Conservation (phyloP, 2,113 vertebrate species). For the Microcebus griseorufus region DNA sequence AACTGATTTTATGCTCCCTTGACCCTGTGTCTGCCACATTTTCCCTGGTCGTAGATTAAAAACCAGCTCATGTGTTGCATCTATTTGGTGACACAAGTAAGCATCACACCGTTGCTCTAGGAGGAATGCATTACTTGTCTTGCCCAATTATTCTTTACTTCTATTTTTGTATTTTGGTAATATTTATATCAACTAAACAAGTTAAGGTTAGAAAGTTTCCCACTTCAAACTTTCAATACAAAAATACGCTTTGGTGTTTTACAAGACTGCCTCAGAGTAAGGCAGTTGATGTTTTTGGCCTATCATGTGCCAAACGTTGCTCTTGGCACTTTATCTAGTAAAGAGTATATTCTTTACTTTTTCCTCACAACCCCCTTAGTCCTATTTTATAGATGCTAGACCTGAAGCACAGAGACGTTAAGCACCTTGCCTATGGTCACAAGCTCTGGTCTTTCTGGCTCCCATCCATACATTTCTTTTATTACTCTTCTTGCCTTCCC, state of each 20-base stretch:
- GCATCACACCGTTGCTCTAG: background rate
- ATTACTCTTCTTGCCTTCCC: background rate
- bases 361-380: background rate
- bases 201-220: background rate
- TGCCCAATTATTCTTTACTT: background rate
- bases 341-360: background rate
- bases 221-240: background rate
- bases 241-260: background rate
- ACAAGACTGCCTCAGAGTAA: background rate
- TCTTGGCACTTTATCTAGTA: background rate
- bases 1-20: background rate
- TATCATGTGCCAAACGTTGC: background rate
- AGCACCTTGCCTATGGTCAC: background rate
- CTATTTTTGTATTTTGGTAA: background rate
- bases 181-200: background rate
- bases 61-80: background rate
- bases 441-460: background rate
- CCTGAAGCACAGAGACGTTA: background rate
- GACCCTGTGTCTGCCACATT: background rate
- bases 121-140: background rate
- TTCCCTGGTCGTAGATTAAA: background rate
- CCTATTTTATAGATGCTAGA: background rate
- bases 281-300: background rate
- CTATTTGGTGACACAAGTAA: background rate
- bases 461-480: background rate